These are phyloP conservation scores for Carollia perspicillata DNA, from an alignment of 2,113 vertebrate species.

Conservation along the genomic window DNA sequence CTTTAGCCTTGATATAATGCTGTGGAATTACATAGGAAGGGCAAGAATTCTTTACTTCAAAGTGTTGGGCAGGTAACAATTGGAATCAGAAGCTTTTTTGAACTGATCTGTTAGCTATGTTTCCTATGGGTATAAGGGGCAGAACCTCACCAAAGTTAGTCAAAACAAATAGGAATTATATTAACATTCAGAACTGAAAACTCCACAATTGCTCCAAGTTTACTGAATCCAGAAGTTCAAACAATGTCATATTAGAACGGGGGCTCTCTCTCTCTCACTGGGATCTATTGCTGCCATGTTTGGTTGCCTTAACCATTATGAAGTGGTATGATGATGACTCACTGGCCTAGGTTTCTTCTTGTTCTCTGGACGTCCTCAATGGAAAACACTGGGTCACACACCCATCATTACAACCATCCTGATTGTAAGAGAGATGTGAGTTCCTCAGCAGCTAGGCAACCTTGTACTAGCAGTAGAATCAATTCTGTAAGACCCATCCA, in stretches of 20 bases:
- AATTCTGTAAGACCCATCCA: background rate
- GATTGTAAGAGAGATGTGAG: background rate
- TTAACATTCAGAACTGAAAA: background rate
- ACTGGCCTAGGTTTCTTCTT: background rate
- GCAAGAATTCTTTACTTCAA: background rate
- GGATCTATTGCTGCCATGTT: fast-evolving
- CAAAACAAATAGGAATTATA: background rate
- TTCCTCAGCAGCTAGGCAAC: background rate
- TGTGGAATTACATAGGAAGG: background rate
- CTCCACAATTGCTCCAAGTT: background rate
- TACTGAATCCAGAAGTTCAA: background rate
- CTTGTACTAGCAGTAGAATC: background rate
- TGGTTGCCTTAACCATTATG: fast-evolving
- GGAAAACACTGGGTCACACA: fast-evolving
- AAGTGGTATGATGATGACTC: background rate
- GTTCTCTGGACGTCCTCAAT: background rate
- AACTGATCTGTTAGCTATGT: background rate
- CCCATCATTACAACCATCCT: fast-evolving
- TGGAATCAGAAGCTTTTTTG: background rate
- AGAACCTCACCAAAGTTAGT: background rate
- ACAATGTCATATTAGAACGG: background rate
- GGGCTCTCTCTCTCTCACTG: fast-evolving
- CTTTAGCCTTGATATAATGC: background rate
- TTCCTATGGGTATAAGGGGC: background rate
- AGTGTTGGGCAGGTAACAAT: background rate